phyloP scores from a whole-genome alignment of 2,113 vertebrate genomes.

The Coryphaenoides rupestris region DNA sequence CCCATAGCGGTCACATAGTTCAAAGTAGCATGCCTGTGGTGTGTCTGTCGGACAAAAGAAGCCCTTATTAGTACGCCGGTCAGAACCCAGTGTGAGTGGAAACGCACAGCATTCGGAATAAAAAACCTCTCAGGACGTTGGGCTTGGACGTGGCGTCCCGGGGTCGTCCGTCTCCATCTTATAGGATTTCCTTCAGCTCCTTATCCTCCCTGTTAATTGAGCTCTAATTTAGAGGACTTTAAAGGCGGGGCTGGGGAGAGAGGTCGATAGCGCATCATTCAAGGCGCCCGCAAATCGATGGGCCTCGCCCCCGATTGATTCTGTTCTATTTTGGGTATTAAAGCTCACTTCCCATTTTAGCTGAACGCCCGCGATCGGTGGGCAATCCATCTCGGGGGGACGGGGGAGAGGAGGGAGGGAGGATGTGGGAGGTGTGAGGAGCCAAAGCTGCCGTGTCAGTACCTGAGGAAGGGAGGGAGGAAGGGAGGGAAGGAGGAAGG shows the following conservation, averaged over 20 bases:
- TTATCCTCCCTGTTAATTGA: constrained; percentile 41
- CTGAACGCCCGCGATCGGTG: constrained; percentile 21
- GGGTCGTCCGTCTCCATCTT: constrained; percentile 31
- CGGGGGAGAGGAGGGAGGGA: no score
- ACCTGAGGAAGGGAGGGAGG: constrained; percentile 52
- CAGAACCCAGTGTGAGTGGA: no score
- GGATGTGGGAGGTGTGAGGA: constrained; percentile 22
- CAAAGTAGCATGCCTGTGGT: no score
- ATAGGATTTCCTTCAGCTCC: constrained; percentile 32
- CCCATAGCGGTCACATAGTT: no score
- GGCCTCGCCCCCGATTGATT: constrained; percentile 58
- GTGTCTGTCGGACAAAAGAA: no score
- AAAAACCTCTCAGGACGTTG: constrained; percentile 35
- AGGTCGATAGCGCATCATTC: constrained; percentile 57
- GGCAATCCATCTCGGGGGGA: constrained; percentile 47
- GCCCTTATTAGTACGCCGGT: no score
- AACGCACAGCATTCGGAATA: not conserved
- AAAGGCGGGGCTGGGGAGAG: constrained; percentile 6
- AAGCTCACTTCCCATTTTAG: constrained; percentile 51
- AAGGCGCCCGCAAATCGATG: constrained; percentile 64
- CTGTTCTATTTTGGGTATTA: constrained; percentile 58
- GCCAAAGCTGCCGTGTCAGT: constrained; percentile 38
- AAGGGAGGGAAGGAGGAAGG: no score
- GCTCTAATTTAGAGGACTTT: constrained; percentile 50
- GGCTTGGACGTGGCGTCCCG: constrained; percentile 6